Conservation (phyloP, 2,888 invertebrate genomes). For the Aplocera efformata region DNA sequence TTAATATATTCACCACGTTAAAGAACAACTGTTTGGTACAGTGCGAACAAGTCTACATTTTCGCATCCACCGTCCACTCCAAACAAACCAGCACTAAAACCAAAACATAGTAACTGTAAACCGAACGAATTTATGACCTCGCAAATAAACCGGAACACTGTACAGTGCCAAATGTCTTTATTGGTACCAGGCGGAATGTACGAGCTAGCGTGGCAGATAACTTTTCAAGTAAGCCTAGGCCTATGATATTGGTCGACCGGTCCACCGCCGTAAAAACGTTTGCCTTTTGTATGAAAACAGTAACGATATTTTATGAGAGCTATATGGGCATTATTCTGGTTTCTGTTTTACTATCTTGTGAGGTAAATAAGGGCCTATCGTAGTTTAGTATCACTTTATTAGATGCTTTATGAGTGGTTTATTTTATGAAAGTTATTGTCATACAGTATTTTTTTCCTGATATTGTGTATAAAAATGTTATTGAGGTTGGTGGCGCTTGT, state of each 20-base stretch:
- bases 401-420: too few relatives aligned
- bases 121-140: slow-evolving; percentile 42
- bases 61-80: slow-evolving; percentile 13
- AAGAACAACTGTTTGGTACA: not conserved
- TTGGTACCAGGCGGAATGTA: slow-evolving; percentile 20
- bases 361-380: slow-evolving; percentile 1
- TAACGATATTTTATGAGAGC: slow-evolving; percentile 8
- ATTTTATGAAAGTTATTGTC: too few relatives aligned
- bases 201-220: slow-evolving; percentile 17
- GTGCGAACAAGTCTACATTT: slow-evolving; percentile 10
- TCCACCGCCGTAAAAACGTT: slow-evolving; percentile 11
- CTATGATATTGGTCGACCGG: slow-evolving; percentile 11
- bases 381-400: too few relatives aligned
- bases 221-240: slow-evolving; percentile 17
- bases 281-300: slow-evolving; percentile 11
- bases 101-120: slow-evolving; percentile 20
- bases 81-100: slow-evolving; percentile 16
- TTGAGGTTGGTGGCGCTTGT: too few relatives aligned
- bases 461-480: too few relatives aligned
- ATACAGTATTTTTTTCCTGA: too few relatives aligned
- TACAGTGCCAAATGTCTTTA: slow-evolving; percentile 40
- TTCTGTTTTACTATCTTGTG: slow-evolving; percentile 2
- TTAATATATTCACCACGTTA: too few relatives aligned
- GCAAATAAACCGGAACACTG: slow-evolving; percentile 37
- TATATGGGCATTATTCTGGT: not conserved